These are phyloP conservation scores for Callosobruchus maculatus DNA, from an alignment of 2,888 invertebrate genomes.

Conservation along the genomic window DNA sequence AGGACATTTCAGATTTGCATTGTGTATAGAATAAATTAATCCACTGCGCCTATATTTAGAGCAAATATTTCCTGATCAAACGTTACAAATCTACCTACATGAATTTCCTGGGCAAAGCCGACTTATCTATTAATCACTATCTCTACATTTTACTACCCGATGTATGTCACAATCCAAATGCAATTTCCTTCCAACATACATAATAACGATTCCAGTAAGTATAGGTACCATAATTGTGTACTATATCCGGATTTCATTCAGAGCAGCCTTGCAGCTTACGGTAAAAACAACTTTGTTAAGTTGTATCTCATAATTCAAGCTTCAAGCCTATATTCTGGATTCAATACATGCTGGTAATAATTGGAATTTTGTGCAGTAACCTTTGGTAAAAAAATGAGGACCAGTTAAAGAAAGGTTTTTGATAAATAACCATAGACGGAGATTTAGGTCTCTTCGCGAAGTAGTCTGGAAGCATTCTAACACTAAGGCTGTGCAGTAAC, in stretches of 20 bases:
- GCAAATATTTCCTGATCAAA: not conserved
- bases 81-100: not conserved
- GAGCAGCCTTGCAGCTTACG: not conserved
- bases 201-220: not conserved
- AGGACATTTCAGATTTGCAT: no score
- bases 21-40: no score
- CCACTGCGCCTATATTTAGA: no score
- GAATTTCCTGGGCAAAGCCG: not conserved
- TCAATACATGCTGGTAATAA: not conserved
- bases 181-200: not conserved
- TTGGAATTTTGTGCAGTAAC: not conserved
- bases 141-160: not conserved
- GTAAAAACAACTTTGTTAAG: not conserved
- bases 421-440: no score
- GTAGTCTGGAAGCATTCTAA: no score
- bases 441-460: no score
- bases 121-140: not conserved
- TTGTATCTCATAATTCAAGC: not conserved
- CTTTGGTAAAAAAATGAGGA: not conserved
- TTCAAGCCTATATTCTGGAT: not conserved
- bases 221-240: not conserved
- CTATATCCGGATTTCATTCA: not conserved
- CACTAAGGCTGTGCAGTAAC: not conserved
- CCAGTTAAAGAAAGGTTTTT: not conserved
- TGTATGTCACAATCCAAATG: conserved; percentile 1